Conservation (phyloP, 1,140 invertebrate species). For the Diorhabda elongata region DNA sequence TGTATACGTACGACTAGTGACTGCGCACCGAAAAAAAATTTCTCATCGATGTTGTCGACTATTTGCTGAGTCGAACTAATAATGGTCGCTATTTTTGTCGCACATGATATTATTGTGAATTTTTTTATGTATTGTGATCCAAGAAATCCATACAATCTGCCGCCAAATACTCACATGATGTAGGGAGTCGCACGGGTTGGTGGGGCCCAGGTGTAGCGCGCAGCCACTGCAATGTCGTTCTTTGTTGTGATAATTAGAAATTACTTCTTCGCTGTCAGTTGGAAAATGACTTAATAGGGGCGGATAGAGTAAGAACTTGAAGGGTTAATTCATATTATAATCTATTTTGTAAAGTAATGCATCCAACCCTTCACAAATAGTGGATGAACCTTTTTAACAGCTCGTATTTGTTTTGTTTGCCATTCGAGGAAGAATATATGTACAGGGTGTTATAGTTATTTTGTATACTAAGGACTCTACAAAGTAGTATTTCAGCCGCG, state of each 20-base stretch:
- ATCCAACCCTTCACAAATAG: too few species aligned
- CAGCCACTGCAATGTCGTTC: conserved; percentile 1
- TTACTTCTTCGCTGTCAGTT: too few species aligned
- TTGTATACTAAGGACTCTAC: too few species aligned
- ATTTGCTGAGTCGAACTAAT: not conserved
- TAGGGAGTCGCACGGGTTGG: not conserved
- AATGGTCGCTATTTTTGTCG: not conserved
- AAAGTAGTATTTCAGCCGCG: too few species aligned
- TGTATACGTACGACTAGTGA: conserved; percentile 7
- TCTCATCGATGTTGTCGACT: not conserved
- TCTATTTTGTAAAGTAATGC: too few species aligned
- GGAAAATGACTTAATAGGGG: too few species aligned
- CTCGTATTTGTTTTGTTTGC: too few species aligned
- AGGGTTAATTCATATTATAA: too few species aligned
- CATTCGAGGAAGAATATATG: too few species aligned
- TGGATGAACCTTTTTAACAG: too few species aligned
- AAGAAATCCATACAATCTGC: conserved; percentile 2
- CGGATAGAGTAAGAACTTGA: too few species aligned
- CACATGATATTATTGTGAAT: not conserved
- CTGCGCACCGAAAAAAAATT: conserved; percentile 6
- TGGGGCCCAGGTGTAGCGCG: not conserved
- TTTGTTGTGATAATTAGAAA: not conserved
- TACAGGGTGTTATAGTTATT: too few species aligned
- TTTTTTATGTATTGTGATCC: conserved; percentile 1
- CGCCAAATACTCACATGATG: not conserved